Percentiles rank a stretch among this genome's conserved stretches.
phyloP scores from a whole-genome alignment of 2,888 invertebrate genomes.

The Zeuzera pyrina region DNA sequence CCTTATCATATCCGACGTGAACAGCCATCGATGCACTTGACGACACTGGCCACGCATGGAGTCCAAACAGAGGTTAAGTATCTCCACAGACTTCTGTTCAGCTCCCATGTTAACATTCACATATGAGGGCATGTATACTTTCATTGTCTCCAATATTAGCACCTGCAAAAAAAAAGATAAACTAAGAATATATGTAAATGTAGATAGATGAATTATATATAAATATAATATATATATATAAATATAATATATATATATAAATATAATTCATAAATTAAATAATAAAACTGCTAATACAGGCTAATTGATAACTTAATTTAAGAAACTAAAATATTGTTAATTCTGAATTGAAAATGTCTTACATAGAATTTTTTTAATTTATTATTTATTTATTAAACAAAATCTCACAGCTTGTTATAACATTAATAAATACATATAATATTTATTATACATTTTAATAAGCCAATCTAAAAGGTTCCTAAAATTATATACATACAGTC shows the following conservation, averaged over 20 bases:
- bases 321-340: too few species aligned
- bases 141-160: slow-evolving; percentile 90
- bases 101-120: slow-evolving; percentile 96
- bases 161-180: slow-evolving; percentile 73
- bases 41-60: slow-evolving; percentile 83
- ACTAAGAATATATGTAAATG: too few species aligned
- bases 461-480: too few species aligned
- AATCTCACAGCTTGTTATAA: too few species aligned
- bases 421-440: too few species aligned
- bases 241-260: not conserved
- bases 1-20: slow-evolving; percentile 90
- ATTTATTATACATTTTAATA: too few species aligned
- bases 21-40: slow-evolving; percentile 94
- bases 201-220: not conserved
- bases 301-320: too few species aligned
- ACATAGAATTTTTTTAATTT: too few species aligned
- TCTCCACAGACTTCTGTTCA: slow-evolving; percentile 92
- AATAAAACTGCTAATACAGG: too few species aligned
- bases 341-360: too few species aligned
- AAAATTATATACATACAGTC: too few species aligned
- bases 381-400: too few species aligned
- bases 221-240: not conserved
- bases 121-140: slow-evolving; percentile 95
- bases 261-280: not conserved
- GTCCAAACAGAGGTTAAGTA: slow-evolving; percentile 88